Conservation (phyloP, 2,113 vertebrate genomes). For the Aspidoscelis tigris region DNA sequence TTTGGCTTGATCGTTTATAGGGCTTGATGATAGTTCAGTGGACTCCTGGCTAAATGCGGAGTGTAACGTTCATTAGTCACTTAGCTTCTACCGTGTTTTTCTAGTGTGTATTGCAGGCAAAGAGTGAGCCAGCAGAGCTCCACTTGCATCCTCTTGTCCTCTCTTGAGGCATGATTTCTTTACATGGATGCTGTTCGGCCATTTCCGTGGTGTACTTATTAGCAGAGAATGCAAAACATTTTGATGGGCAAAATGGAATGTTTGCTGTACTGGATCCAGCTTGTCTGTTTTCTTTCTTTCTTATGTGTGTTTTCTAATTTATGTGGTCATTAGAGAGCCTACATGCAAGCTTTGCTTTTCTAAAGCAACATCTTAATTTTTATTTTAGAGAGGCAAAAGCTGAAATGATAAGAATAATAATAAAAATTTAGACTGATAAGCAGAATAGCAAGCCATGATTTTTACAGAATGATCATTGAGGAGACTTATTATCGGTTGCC, state of each 20-base stretch:
- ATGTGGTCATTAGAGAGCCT: not conserved
- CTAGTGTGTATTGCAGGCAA: not conserved
- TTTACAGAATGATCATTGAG: too few relatives aligned
- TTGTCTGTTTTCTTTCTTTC: too few relatives aligned
- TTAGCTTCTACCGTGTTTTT: not conserved
- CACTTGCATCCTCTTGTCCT: not conserved
- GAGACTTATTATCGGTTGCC: too few relatives aligned
- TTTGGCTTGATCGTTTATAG: not conserved
- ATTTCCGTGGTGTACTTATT: not conserved
- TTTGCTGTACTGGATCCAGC: not conserved
- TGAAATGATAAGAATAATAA: too few relatives aligned
- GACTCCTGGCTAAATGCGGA: not conserved
- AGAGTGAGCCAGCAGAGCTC: not conserved
- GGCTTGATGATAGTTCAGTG: not conserved
- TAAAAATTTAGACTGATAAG: too few relatives aligned
- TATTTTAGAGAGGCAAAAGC: too few relatives aligned
- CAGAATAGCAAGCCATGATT: too few relatives aligned
- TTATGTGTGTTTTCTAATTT: not conserved
- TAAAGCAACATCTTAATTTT: too few relatives aligned
- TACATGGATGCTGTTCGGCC: not conserved
- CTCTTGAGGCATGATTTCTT: constrained; percentile 16
- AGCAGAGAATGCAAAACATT: too few relatives aligned
- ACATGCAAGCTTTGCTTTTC: too few relatives aligned
- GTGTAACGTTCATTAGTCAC: not conserved
- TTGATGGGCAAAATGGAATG: not conserved